Percentiles rank a stretch among this genome's conserved stretches.
These are phyloP conservation scores for Protonemura montana DNA, from an alignment of 2,888 invertebrate genomes.

Conservation along the genomic window DNA sequence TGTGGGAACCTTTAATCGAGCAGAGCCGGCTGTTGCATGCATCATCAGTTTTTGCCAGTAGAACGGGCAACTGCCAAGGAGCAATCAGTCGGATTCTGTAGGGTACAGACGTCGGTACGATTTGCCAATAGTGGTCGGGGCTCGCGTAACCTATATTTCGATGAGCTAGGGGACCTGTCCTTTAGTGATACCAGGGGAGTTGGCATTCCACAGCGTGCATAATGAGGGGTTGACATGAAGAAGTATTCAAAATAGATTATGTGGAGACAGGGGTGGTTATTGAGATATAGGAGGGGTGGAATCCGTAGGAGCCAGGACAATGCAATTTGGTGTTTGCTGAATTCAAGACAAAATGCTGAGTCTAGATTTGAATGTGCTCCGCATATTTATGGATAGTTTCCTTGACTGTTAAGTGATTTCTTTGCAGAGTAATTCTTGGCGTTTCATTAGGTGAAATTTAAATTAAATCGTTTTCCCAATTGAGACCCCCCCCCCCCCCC, in stretches of 20 bases:
- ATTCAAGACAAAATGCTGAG: not conserved
- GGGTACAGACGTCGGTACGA: not conserved
- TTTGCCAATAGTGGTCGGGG: not conserved
- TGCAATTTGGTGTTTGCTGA: not conserved
- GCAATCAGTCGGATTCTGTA: constrained; percentile 12
- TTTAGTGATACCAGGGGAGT: not conserved
- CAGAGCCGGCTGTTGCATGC: constrained; percentile 37
- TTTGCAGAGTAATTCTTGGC: too few species aligned
- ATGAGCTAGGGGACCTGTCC: not conserved
- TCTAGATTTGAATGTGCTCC: not conserved
- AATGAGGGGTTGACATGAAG: not conserved
- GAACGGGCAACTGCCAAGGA: constrained; percentile 25
- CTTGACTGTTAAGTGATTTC: too few species aligned
- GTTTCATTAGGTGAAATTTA: too few species aligned
- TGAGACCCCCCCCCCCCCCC: not conserved
- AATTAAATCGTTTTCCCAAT: not conserved
- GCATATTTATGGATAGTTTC: not conserved
- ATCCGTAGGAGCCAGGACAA: not conserved
- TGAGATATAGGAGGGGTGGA: not conserved
- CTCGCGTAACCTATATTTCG: not conserved
- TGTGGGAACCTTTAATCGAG: constrained; percentile 36
- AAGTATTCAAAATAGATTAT: constrained; percentile 1
- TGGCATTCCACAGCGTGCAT: not conserved
- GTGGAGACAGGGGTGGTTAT: not conserved
- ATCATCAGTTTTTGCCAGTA: constrained; percentile 23